A percentile compares a stretch with the other conserved stretches of the same genome.
These are phyloP conservation scores for Naja naja DNA, from an alignment of 2,113 vertebrate species.

Conservation along the genomic window DNA sequence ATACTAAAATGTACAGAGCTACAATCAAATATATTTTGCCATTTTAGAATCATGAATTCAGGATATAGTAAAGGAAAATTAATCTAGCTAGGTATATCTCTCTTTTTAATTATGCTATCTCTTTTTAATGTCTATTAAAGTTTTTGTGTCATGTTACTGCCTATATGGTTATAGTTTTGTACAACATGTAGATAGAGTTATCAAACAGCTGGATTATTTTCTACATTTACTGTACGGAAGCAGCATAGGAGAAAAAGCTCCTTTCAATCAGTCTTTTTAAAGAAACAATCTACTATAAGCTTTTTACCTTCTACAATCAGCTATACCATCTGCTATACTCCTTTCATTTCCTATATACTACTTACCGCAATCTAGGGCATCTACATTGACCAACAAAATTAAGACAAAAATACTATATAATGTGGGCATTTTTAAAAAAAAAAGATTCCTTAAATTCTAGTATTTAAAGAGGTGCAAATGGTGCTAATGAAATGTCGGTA, in stretches of 20 bases:
- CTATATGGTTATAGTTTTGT: rapidly evolving
- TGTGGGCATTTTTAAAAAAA: slow-evolving; percentile 48
- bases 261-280: slow-evolving; percentile 6
- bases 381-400: slow-evolving; percentile 15
- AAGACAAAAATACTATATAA: slow-evolving; percentile 52
- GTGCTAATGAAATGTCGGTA: slow-evolving; percentile 30
- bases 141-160: neutral
- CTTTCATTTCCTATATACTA: slow-evolving; percentile 47
- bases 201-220: neutral
- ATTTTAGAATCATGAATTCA: neutral
- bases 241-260: slow-evolving; percentile 26
- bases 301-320: slow-evolving; percentile 48
- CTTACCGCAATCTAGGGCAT: slow-evolving; percentile 55
- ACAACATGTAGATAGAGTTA: neutral
- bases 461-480: slow-evolving; percentile 41
- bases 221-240: neutral
- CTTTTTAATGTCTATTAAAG: neutral
- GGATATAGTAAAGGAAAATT: neutral
- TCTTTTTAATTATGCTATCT: neutral
- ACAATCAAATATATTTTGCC: neutral
- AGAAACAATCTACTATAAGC: slow-evolving; percentile 17
- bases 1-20: neutral
- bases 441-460: neutral
- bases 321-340: slow-evolving; percentile 34
- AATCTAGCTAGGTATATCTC: neutral